Base-by-base conservation (phyloP, 2,888 invertebrate species). In the Drosophila glabriapex region DNA sequence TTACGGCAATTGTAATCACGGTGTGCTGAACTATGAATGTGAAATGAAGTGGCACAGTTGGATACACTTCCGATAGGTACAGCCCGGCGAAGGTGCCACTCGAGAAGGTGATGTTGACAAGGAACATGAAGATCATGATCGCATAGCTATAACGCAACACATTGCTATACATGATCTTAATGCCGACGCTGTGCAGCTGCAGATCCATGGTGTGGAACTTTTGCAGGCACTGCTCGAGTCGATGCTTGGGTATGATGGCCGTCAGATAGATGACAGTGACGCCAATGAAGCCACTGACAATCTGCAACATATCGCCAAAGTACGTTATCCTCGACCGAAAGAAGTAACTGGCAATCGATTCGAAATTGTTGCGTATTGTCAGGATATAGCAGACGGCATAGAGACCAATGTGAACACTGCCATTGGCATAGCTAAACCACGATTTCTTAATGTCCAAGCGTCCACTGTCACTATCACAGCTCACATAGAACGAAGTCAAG, bases 261-360 rank as follows among this genome's bases (percentile, higher is more conserved):
- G 91, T 85, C 14, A 93, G 55, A 70, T 91, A 93, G 68, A 93
- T 92, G 28, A 93, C 88, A 2, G 85, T 91, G 19, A 93, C 87
- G 9, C 93, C 93, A 55, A 93, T 90, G 12, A 93, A 90, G 33
- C 93, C 92, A 50, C 90, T 91, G 0, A 92, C 69, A 16, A 92
- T 91, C 80, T 93, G 93, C 78, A 93, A 68, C 50, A 91, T 85
- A 58, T 93, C 93, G 9, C 93, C 93, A 55, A 93, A 86, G 14
- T 89, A 85, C 1, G 93, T 91, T 19, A 93, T 91, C 10, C 88
- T 85, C 7, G 93, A 91, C 19, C 91, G 91, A 58, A 93, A 92
- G 50, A 93, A 93, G 64, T 93, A 93, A 7, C 93, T 93, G 37
- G 93, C 92, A 4, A 93, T 87, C 0, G 93, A 92, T 70, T 93